Percentiles rank a stretch among this genome's conserved stretches.
phyloP scores from a whole-genome alignment of 35 echinoderm and acorn worm genomes.

The Hemicentrotus pulcherrimus region DNA sequence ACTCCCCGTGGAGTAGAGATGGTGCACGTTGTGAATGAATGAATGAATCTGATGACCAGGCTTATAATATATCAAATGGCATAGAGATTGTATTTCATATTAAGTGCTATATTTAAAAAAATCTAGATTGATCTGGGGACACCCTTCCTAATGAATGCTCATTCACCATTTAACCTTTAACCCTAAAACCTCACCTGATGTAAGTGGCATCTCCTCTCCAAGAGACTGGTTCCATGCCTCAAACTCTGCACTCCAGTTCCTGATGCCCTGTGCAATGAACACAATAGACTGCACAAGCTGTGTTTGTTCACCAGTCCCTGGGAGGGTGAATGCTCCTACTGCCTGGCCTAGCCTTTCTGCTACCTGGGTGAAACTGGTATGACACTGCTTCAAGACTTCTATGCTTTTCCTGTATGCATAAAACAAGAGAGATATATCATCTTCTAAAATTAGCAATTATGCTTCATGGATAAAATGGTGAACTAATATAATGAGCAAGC shows the following conservation, averaged over 20 bases:
- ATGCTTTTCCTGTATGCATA: not conserved
- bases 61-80: too few species aligned
- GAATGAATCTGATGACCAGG: too few species aligned
- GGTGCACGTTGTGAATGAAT: too few species aligned
- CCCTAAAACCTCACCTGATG: not conserved
- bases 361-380: not conserved
- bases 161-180: not conserved
- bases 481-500: too few species aligned
- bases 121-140: too few species aligned
- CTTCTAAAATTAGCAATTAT: not conserved
- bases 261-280: not conserved
- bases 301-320: constrained; percentile 47
- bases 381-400: not conserved
- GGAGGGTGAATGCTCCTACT: not conserved
- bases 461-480: too few species aligned
- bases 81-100: too few species aligned
- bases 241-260: not conserved
- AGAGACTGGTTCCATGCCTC: constrained; percentile 9
- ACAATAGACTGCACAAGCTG: constrained; percentile 39
- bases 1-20: too few species aligned
- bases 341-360: not conserved
- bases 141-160: too few species aligned
- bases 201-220: not conserved
- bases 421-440: not conserved
- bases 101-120: too few species aligned